Base-by-base conservation (phyloP, 1,140 invertebrate species). In the Nephila pilipes region DNA sequence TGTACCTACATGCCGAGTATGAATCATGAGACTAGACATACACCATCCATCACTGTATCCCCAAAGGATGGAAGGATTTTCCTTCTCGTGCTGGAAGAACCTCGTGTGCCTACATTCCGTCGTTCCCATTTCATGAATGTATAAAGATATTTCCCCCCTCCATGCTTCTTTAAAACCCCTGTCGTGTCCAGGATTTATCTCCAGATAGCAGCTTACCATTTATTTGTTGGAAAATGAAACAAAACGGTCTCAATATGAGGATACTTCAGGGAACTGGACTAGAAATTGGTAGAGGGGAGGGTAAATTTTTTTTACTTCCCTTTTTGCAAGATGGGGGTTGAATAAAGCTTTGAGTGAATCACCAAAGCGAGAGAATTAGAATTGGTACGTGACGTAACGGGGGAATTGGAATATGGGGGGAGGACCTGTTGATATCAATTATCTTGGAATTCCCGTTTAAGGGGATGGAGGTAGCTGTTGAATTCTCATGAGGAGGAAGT, bases 361-460 rank as follows among this genome's bases (percentile, higher is more conserved):
- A 32, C n/a, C 87, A 88, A 63, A 69, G 32, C 18, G 36, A 46
- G 16, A 29, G 29, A 36, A 36, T 75, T 29, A 75, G 69, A 18
- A 88, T 32, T 75, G 36, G 10, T 58, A 46, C 36, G 60, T 88
- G 87, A 88, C 63, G 63, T 88, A 38, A 69, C n/a, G 36, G 18
- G 85, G 32, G 85, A 85, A 29, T 57, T 58, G 55, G 38, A 46
- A 12, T 46, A 46, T 46, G 46, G 29, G 69, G 32, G 32, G 58
- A n/a, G 22, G 79, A 91, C 89, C 58, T 91, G 89, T 91, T 91
- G 89, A 79, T 91, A 91, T 91, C 80, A 91, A 91, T 91, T 91
- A 91, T 83, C 46, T 90, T 29, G 69, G 79, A 55, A 65, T 80
- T 80, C 55, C 69, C 46, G 29, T 25, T n/a, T n/a, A 88, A 32